Conservation (phyloP, 2,113 vertebrate genomes). For the Phrynosoma platyrhinos region DNA sequence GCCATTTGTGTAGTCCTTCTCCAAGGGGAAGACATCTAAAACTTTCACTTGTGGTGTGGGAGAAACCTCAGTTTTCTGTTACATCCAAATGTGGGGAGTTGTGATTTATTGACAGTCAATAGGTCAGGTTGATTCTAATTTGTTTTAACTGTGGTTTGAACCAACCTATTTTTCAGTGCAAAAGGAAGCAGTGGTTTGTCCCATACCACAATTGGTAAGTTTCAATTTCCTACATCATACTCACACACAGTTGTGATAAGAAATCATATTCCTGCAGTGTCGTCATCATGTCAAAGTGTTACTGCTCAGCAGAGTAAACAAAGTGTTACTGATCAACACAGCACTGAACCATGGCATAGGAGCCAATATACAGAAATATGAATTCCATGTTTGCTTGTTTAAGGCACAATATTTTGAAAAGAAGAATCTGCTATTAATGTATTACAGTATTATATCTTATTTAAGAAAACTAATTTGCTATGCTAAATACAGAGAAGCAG, state of each 20-base stretch:
- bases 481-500: slow-evolving; percentile 22
- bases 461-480: slow-evolving; percentile 52
- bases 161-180: background rate
- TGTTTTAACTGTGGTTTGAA: background rate
- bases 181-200: background rate
- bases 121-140: background rate
- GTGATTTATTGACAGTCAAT: background rate
- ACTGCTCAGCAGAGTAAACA: slow-evolving; percentile 10
- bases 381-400: slow-evolving; percentile 31
- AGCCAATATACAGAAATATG: slow-evolving; percentile 19
- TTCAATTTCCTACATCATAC: background rate
- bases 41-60: background rate
- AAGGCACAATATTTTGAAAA: slow-evolving; percentile 39
- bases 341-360: background rate
- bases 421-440: slow-evolving; percentile 46
- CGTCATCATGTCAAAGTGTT: background rate
- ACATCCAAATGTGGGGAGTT: background rate
- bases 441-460: slow-evolving; percentile 54
- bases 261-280: background rate
- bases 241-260: background rate
- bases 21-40: background rate
- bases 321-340: slow-evolving; percentile 28
- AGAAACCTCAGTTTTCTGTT: background rate
- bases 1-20: background rate
- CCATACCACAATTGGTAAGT: background rate